Conservation (phyloP, 2,888 invertebrate species). For the Pheosia gnoma region DNA sequence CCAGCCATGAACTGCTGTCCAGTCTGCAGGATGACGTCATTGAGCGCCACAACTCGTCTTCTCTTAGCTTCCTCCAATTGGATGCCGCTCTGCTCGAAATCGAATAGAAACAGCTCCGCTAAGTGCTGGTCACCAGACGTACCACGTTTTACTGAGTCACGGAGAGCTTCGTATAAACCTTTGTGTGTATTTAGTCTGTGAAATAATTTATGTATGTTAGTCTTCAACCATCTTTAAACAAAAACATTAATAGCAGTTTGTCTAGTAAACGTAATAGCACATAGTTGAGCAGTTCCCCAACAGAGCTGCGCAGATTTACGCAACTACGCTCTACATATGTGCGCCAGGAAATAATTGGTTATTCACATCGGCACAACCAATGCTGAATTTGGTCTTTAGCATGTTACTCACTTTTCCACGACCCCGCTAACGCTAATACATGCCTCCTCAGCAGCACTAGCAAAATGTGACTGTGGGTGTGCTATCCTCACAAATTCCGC, state of each 20-base stretch:
- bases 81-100: conserved; percentile 99
- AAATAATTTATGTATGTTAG: conserved; percentile 15
- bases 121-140: conserved; percentile 95
- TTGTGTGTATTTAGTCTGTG: conserved; percentile 95
- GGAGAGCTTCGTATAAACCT: conserved; percentile 91
- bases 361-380: too few relatives aligned
- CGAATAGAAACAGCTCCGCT: conserved; percentile 94
- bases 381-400: background rate
- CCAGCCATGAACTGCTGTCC: conserved; percentile 94
- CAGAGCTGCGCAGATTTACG: too few relatives aligned
- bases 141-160: conserved; percentile 87
- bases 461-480: conserved; percentile 91
- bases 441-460: conserved; percentile 94
- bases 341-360: too few relatives aligned
- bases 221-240: too few relatives aligned
- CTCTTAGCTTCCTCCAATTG: conserved; percentile 92
- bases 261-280: too few relatives aligned
- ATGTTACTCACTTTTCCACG: conserved; percentile 91
- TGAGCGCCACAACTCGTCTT: conserved; percentile 91
- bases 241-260: too few relatives aligned
- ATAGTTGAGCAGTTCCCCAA: too few relatives aligned
- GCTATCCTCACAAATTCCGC: conserved; percentile 98
- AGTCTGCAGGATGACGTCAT: conserved; percentile 92
- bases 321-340: too few relatives aligned
- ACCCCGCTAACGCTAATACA: conserved; percentile 94